phyloP scores from a whole-genome alignment of 2,888 invertebrate species.

The Dinocampus coccinellae region DNA sequence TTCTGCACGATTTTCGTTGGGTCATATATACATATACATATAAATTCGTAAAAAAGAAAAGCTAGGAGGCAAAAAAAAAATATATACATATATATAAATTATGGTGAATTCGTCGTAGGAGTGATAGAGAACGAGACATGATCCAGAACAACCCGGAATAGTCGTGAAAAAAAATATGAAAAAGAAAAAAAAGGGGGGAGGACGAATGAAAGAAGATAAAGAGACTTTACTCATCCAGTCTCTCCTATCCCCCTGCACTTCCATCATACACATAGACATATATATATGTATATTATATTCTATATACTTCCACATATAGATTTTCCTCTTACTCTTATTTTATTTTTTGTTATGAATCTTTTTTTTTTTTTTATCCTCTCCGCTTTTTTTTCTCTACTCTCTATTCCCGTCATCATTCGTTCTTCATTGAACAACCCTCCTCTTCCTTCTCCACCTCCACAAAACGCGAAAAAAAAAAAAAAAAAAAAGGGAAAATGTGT shows the following conservation, averaged over 20 bases:
- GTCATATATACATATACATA: not conserved
- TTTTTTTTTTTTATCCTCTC: too few species aligned
- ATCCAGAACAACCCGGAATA: constrained; percentile 3
- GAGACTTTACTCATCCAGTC: not conserved
- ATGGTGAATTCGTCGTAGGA: not conserved
- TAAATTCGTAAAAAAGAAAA: not conserved
- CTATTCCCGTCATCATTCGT: not conserved
- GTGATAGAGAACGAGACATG: not conserved
- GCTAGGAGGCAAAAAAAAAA: not conserved
- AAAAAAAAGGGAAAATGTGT: not conserved
- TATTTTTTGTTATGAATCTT: too few species aligned
- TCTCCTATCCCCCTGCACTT: not conserved
- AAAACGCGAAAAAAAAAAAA: too few species aligned
- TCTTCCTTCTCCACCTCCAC: too few species aligned
- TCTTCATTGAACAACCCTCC: not conserved
- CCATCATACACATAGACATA: not conserved
- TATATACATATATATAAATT: not conserved
- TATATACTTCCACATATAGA: not conserved
- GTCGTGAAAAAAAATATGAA: constrained; percentile 1
- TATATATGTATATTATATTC: too few species aligned
- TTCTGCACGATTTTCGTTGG: not conserved
- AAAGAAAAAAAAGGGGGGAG: too few species aligned
- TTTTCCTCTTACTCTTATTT: too few species aligned
- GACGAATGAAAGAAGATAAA: not conserved
- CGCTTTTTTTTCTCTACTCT: not conserved